Base-by-base conservation (phyloP, 2,888 invertebrate species). In the Hemaris fuciformis region DNA sequence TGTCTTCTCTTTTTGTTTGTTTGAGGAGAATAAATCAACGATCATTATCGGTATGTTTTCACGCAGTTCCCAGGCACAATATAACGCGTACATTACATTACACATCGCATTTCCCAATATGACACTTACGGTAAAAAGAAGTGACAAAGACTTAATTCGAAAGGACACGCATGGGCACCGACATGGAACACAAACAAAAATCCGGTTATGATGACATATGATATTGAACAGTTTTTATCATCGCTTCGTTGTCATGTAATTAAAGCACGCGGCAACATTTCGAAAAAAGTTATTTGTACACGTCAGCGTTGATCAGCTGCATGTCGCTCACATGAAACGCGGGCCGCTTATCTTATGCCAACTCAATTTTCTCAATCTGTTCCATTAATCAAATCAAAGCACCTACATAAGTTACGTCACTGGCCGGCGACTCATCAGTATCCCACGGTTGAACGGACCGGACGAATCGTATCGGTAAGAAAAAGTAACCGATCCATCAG, bases 311-410 rank as follows among this genome's bases (percentile, higher is more conserved):
- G 74, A 79, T 77, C 72, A 64, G 70, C 71, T 72, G 77, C 74
- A 73, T 77, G 77, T 81, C 81, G 76, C 73, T 75, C 77, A 74
- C 69, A 77, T 79, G 76, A 80, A 79, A 78, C 77, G 79, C 75
- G 75, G 72, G 74, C 78, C 75, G 81, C 80, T 84, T 79, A 82
- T 85, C 80, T 79, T 73, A 72, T 78, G 79, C 83, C 80, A 79
- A 79, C 81, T 80, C 78, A 82, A 82, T 85, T 84, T 84, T 80
- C 74, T 78, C 83, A 86, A 89, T 88, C 88, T 79, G 76, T 83
- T 86, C 81, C 84, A 88, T 88, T 87, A 85, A 88, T 90, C 89
- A 85, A 81, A 81, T 81, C 76, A 77, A 71, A 72, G 73, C 73
- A 74, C 72, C 73, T 76, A 64, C 58, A 66, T 69, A 68, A 69